A percentile compares a stretch with the other conserved stretches of the same genome.
phyloP scores from a whole-genome alignment of 2,797 vertebrate species.

The Xyrichtys novacula region DNA sequence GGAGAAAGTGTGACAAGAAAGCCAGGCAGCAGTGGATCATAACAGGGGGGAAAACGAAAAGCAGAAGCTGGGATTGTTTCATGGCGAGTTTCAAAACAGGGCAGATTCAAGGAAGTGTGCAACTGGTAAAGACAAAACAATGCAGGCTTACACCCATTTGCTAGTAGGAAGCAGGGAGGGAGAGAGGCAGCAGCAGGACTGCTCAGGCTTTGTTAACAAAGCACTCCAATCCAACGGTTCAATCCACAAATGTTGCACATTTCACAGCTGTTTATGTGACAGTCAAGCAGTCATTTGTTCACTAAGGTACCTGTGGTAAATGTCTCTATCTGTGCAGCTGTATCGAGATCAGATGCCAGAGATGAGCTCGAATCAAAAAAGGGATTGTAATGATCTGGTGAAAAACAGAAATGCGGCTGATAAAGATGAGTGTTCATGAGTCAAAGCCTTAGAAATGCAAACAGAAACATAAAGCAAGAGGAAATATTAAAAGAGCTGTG shows the following conservation, averaged over 20 bases:
- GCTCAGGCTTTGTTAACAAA: neutral
- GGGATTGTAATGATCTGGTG: constrained; percentile 85
- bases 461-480: constrained; percentile 36
- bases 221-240: neutral
- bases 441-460: constrained; percentile 32
- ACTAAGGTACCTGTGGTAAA: constrained; percentile 81
- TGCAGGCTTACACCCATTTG: constrained; percentile 31
- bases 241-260: constrained; percentile 9
- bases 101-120: constrained; percentile 15
- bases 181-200: neutral
- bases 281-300: neutral
- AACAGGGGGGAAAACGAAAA: constrained; percentile 40
- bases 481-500: constrained; percentile 21
- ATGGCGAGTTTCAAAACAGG: constrained; percentile 42
- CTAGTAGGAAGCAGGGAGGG: constrained; percentile 14
- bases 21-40: constrained; percentile 41
- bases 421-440: constrained; percentile 35
- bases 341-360: constrained; percentile 80
- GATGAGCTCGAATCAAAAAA: constrained; percentile 84
- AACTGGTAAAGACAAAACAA: constrained; percentile 24
- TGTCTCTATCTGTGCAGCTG: constrained; percentile 69
- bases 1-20: constrained; percentile 34
- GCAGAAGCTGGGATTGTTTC: constrained; percentile 46
- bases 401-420: constrained; percentile 63
- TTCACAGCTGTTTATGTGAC: neutral